Conservation (phyloP, 2,797 vertebrate species). For the Lagorchestes hirsutus region DNA sequence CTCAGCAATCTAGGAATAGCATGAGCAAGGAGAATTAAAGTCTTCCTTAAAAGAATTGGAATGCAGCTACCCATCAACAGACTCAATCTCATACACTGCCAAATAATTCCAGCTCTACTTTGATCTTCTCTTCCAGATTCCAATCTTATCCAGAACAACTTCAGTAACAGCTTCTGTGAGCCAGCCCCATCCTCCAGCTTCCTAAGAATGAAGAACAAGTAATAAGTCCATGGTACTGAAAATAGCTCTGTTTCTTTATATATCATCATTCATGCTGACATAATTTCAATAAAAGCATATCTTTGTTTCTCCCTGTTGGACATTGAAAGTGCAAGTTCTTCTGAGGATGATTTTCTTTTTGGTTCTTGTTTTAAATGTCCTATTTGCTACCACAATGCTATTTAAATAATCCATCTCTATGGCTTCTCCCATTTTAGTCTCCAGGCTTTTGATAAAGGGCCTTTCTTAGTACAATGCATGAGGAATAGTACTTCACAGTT, state of each 20-base stretch:
- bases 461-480: conserved; percentile 30
- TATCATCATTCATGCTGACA: background rate
- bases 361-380: background rate
- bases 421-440: background rate
- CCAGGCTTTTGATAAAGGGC: background rate
- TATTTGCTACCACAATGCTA: background rate
- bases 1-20: background rate
- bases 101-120: background rate
- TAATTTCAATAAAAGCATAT: background rate
- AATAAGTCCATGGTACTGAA: background rate
- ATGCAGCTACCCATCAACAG: background rate
- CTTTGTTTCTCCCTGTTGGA: background rate
- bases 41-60: background rate
- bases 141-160: background rate
- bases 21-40: background rate
- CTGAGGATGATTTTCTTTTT: background rate
- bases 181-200: background rate
- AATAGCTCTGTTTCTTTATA: background rate
- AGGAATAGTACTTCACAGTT: conserved; percentile 16
- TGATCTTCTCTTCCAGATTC: background rate
- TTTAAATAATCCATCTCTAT: conserved; percentile 5
- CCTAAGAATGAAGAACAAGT: background rate
- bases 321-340: background rate
- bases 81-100: background rate
- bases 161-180: background rate